A percentile compares a stretch with the other conserved stretches of the same genome.
Evolutionary conservation across 2,888 invertebrate genomes (phyloP).

Genomic region (Oscheius myriophilus): DNA sequence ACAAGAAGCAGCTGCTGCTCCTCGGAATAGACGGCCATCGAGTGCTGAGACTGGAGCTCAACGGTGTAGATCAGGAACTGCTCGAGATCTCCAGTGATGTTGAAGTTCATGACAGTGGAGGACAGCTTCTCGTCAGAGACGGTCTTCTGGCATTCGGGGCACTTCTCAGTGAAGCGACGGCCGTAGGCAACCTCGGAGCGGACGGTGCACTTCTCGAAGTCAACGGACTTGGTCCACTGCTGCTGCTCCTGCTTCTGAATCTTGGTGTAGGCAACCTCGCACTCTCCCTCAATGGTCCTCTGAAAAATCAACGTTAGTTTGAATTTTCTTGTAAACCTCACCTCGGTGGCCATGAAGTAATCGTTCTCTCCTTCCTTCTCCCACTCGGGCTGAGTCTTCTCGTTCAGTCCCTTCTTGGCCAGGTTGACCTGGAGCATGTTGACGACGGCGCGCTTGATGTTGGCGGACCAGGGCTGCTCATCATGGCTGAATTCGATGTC

Average conservation of each 20-base stretch:
- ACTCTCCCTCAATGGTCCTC: slow-evolving; percentile 65
- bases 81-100: slow-evolving; percentile 52
- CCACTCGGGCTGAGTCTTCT: slow-evolving; percentile 17
- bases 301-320: slow-evolving; percentile 20
- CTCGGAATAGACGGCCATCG: slow-evolving; percentile 42
- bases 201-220: slow-evolving; percentile 71
- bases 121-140: slow-evolving; percentile 39
- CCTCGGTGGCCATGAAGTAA: slow-evolving; percentile 41
- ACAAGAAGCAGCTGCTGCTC: slow-evolving; percentile 41
- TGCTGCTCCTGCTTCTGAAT: slow-evolving; percentile 36
- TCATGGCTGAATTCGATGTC: slow-evolving; percentile 32
- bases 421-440: slow-evolving; percentile 62
- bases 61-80: slow-evolving; percentile 54
- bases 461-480: slow-evolving; percentile 28
- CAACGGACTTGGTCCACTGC: slow-evolving; percentile 70
- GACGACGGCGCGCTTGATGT: slow-evolving; percentile 64
- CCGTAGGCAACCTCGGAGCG: slow-evolving; percentile 56
- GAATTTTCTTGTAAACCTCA: neutral
- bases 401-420: slow-evolving; percentile 39
- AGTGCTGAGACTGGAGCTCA: slow-evolving; percentile 56
- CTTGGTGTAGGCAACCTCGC: slow-evolving; percentile 54
- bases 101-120: slow-evolving; percentile 53
- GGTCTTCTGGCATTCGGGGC: slow-evolving; percentile 27
- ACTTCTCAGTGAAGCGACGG: slow-evolving; percentile 32
- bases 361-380: slow-evolving; percentile 28